Evolutionary conservation across 2,888 invertebrate genomes (phyloP).

Genomic region (Alentia gelatinosa): DNA sequence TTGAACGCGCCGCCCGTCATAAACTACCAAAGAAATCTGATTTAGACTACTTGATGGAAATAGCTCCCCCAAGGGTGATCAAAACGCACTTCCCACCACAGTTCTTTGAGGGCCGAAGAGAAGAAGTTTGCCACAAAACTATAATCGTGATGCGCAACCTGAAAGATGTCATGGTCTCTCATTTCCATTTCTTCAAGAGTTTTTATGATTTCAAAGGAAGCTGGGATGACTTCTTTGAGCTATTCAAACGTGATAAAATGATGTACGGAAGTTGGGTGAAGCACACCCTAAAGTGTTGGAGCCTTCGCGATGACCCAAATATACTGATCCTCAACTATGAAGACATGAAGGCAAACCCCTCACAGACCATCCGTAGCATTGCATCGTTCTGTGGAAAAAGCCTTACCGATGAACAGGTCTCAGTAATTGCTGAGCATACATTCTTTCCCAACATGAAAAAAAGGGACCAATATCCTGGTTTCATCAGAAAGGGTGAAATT

Average conservation of each 20-base stretch:
- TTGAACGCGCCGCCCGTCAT: neutral
- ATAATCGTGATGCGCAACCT: conserved; percentile 49
- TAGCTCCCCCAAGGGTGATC: neutral
- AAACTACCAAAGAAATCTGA: neutral
- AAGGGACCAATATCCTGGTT: neutral
- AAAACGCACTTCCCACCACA: conserved; percentile 1
- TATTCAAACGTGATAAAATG: neutral
- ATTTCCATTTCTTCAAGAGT: conserved; percentile 24
- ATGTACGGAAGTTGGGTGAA: conserved; percentile 25
- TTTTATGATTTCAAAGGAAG: neutral
- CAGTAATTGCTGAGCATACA: neutral
- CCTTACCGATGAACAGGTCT: neutral
- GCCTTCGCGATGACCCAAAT: neutral
- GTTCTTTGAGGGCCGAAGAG: neutral
- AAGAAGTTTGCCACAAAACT: neutral
- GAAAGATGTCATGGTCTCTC: conserved; percentile 31
- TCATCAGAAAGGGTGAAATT: conserved; percentile 42
- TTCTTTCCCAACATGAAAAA: neutral
- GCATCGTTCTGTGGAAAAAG: conserved; percentile 23
- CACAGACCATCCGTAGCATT: neutral
- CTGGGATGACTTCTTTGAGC: conserved; percentile 8
- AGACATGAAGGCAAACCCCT: conserved; percentile 1
- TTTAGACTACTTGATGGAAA: neutral
- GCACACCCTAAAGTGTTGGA: neutral
- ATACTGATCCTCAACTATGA: conserved; percentile 32